Evolutionary conservation across 2,113 vertebrate species (phyloP).

Genomic region (Lepus americanus): DNA sequence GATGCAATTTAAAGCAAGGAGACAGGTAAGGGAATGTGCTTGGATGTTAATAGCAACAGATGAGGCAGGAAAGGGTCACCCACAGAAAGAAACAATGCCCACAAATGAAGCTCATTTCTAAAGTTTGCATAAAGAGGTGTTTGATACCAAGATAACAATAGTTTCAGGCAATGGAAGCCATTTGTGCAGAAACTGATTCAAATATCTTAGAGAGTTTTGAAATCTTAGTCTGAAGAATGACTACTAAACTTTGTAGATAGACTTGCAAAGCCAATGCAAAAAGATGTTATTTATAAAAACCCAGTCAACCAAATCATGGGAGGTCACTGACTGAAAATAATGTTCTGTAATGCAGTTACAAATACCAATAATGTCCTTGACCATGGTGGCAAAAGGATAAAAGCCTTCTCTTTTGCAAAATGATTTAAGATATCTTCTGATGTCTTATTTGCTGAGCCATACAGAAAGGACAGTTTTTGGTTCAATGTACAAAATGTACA

Average conservation of each 20-base stretch:
- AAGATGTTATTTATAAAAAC: background rate
- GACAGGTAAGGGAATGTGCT: background rate
- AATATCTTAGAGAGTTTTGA: accelerated
- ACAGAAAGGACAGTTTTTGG: background rate
- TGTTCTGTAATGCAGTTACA: background rate
- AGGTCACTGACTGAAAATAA: background rate
- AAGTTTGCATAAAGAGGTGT: background rate
- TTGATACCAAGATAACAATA: background rate
- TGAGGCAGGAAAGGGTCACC: too few relatives aligned
- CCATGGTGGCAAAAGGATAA: background rate
- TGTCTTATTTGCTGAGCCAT: background rate
- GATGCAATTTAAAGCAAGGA: background rate
- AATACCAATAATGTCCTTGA: background rate
- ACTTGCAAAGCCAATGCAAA: background rate
- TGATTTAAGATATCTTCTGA: background rate
- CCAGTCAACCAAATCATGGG: background rate
- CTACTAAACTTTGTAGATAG: background rate
- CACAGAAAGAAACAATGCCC: background rate
- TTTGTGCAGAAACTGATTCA: background rate
- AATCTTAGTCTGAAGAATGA: background rate
- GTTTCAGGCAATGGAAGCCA: background rate
- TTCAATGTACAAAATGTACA: background rate
- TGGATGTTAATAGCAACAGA: background rate
- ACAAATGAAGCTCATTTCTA: background rate
- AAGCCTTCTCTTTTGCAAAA: background rate